phyloP scores from a whole-genome alignment of 2,797 vertebrate genomes.

The Chiroxiphia lanceolata region DNA sequence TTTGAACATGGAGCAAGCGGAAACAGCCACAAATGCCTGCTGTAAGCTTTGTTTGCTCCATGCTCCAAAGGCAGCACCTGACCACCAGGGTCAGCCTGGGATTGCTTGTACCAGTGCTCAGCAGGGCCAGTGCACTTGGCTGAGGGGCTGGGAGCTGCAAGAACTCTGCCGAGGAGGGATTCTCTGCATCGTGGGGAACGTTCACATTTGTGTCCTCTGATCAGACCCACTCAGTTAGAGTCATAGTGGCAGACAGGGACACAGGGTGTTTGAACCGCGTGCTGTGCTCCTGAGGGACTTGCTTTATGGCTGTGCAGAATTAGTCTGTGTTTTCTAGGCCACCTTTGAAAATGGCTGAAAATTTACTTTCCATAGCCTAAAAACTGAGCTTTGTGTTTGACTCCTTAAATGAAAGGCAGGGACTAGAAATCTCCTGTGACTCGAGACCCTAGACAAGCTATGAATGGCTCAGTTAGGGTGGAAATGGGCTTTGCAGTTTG shows the following conservation, averaged over 20 bases:
- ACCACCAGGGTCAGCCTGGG: not conserved
- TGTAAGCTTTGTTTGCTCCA: not conserved
- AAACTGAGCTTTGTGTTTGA: slow-evolving; percentile 1
- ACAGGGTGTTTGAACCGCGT: fast-evolving
- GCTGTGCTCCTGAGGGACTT: not conserved
- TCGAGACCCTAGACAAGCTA: not conserved
- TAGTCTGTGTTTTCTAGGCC: slow-evolving; percentile 50
- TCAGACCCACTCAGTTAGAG: not conserved
- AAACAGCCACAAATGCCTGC: not conserved
- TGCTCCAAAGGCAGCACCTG: not conserved
- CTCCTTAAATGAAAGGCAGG: not conserved
- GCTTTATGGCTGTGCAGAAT: not conserved
- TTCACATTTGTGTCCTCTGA: not conserved
- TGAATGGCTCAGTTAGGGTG: not conserved
- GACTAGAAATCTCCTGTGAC: not conserved
- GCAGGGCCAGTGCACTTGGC: fast-evolving
- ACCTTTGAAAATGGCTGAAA: not conserved
- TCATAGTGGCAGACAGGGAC: not conserved
- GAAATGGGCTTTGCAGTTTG: not conserved
- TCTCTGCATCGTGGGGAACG: not conserved
- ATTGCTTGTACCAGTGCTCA: not conserved
- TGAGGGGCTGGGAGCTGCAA: not conserved
- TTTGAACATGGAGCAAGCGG: not conserved
- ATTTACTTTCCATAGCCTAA: slow-evolving; percentile 33
- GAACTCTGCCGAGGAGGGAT: not conserved